Percentiles rank a stretch among this genome's conserved stretches.
phyloP scores from a whole-genome alignment of 2,888 invertebrate genomes.

The Molorchus minor region DNA sequence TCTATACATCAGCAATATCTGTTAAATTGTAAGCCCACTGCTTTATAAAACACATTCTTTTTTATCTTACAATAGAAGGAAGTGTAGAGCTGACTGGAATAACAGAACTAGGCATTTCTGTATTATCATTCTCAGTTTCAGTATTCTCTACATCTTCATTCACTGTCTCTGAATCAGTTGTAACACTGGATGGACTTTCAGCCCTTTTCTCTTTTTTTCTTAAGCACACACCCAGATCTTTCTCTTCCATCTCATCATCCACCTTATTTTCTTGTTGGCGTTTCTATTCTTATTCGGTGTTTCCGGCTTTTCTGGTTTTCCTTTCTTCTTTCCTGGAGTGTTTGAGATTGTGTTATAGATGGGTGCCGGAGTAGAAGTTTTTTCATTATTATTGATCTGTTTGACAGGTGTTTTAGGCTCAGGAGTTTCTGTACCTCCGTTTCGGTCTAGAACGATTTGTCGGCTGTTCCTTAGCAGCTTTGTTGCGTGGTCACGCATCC shows the following conservation, averaged over 20 bases:
- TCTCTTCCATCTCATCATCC: constrained; percentile 62
- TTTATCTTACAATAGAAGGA: constrained; percentile 25
- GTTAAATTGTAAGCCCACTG: too few species aligned
- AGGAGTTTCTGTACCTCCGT: constrained; percentile 62
- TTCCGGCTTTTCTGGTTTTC: constrained; percentile 64
- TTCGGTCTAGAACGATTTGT: constrained; percentile 65
- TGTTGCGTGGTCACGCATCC: constrained; percentile 90
- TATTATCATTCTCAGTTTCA: constrained; percentile 58
- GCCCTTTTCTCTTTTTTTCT: constrained; percentile 65
- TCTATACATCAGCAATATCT: too few species aligned
- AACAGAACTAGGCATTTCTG: constrained; percentile 60
- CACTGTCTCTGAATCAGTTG: constrained; percentile 85
- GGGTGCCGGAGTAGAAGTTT: constrained; percentile 7
- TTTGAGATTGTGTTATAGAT: too few species aligned
- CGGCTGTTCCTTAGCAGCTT: constrained; percentile 79
- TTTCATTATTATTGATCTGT: constrained; percentile 45
- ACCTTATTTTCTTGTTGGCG: constrained; percentile 58
- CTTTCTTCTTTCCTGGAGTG: constrained; percentile 43
- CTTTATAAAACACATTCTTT: too few species aligned
- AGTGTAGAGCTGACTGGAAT: constrained; percentile 22
- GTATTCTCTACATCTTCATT: constrained; percentile 70
- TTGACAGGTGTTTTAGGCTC: constrained; percentile 66
- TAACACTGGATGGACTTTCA: constrained; percentile 82
- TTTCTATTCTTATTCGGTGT: constrained; percentile 68
- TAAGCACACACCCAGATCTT: constrained; percentile 61